Evolutionary conservation across 2,113 vertebrate species (phyloP).

Genomic region (Xiphophorus maculatus): DNA sequence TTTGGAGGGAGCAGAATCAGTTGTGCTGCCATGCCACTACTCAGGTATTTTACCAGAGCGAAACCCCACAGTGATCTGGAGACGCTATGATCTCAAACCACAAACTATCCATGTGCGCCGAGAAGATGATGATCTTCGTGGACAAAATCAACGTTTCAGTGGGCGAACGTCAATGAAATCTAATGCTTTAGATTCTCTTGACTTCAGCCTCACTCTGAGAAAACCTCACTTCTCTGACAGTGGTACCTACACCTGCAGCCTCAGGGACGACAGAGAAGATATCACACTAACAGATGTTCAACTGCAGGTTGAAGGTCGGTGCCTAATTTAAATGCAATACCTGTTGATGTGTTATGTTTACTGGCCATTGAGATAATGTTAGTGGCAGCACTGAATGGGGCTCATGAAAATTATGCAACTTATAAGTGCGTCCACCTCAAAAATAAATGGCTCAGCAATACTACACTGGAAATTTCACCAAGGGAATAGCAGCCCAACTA

Average conservation of each 20-base stretch:
- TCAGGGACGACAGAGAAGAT: accelerated
- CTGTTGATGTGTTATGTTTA: too few species aligned
- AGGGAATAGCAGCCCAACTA: too few species aligned
- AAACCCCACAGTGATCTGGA: accelerated
- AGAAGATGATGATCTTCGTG: accelerated
- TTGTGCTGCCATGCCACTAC: background rate
- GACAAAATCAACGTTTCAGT: background rate
- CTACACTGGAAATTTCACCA: too few species aligned
- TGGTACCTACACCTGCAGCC: background rate
- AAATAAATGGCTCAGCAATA: too few species aligned
- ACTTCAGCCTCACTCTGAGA: accelerated
- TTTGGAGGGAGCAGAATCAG: background rate
- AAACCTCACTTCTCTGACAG: background rate
- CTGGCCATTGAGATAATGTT: too few species aligned
- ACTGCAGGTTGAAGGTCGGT: background rate
- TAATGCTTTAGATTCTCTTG: background rate
- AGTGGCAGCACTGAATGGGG: too few species aligned
- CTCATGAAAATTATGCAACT: too few species aligned
- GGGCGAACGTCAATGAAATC: accelerated
- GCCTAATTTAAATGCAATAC: too few species aligned
- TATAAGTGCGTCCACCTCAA: too few species aligned
- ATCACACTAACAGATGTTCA: background rate
- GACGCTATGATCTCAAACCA: background rate
- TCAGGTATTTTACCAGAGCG: accelerated
- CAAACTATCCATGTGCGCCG: background rate